Evolutionary conservation across 37 sponge, comb jelly and placozoan species (phyloP).

Genomic region (Spongia lamella): DNA sequence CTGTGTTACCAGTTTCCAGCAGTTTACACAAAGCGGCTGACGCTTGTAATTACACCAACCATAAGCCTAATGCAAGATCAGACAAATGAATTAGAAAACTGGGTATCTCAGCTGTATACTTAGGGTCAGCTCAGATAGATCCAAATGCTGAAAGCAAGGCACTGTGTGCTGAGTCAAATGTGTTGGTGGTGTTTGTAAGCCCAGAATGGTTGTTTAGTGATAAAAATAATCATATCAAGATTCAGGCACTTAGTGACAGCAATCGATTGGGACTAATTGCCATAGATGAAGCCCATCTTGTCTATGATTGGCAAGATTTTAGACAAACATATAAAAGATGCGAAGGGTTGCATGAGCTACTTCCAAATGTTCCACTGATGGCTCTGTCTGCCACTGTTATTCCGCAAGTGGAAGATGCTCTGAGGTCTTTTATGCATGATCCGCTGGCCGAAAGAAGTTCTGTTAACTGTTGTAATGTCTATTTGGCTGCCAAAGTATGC

Average conservation of each 20-base stretch:
- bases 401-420: neutral
- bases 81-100: slow-evolving; percentile 1
- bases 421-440: neutral
- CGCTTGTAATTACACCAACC: slow-evolving; percentile 12
- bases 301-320: slow-evolving; percentile 25
- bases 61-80: slow-evolving; percentile 33
- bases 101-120: slow-evolving; percentile 12
- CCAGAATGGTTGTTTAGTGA: slow-evolving; percentile 17
- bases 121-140: slow-evolving; percentile 23
- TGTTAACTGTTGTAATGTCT: neutral
- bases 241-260: neutral
- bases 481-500: slow-evolving; percentile 1
- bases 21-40: slow-evolving; percentile 6
- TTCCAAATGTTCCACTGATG: slow-evolving; percentile 13
- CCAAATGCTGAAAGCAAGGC: slow-evolving; percentile 2
- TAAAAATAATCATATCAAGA: neutral
- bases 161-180: slow-evolving; percentile 6
- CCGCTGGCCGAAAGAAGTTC: neutral
- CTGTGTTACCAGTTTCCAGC: slow-evolving; percentile 25
- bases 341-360: neutral
- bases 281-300: slow-evolving; percentile 14
- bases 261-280: neutral
- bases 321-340: neutral
- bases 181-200: slow-evolving; percentile 13
- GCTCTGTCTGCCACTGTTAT: slow-evolving; percentile 15